Evolutionary conservation across 1,140 invertebrate genomes (phyloP).

Genomic region (Listronotus bonariensis): DNA sequence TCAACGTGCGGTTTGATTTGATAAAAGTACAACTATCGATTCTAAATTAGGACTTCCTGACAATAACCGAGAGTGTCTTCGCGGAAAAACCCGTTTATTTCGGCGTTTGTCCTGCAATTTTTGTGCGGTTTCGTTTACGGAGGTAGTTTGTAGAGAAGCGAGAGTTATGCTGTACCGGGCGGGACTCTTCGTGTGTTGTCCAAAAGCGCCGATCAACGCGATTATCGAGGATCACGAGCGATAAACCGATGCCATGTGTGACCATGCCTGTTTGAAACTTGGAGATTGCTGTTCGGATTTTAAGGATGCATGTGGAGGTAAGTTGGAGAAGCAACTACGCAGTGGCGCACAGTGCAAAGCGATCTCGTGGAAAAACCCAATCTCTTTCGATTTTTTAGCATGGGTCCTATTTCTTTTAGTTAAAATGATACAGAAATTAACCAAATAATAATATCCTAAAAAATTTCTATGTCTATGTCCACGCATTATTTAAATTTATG

Average conservation of each 20-base stretch:
- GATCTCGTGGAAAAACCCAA: no score
- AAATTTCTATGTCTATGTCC: no score
- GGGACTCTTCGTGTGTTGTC: slow-evolving; percentile 85
- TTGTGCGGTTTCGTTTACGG: slow-evolving; percentile 42
- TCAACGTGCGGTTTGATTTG: no score
- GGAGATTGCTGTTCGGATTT: slow-evolving; percentile 87
- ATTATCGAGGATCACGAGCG: slow-evolving; percentile 79
- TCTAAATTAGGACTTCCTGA: no score
- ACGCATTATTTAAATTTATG: no score
- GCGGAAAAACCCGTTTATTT: background rate
- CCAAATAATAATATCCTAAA: no score
- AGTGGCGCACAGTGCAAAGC: no score
- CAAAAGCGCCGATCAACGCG: slow-evolving; percentile 79
- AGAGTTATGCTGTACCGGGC: slow-evolving; percentile 78
- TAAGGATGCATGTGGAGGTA: slow-evolving; percentile 83
- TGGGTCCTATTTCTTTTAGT: no score
- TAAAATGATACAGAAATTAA: no score
- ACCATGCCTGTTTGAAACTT: slow-evolving; percentile 84
- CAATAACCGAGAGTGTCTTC: background rate
- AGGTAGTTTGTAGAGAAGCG: slow-evolving; percentile 74
- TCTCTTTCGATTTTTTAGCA: no score
- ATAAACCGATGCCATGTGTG: slow-evolving; percentile 88
- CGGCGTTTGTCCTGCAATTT: slow-evolving; percentile 13
- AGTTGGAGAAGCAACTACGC: no score
- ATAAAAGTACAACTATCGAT: no score